Conservation (phyloP, 2,113 vertebrate species). For the Syngnathoides biaculeatus region DNA sequence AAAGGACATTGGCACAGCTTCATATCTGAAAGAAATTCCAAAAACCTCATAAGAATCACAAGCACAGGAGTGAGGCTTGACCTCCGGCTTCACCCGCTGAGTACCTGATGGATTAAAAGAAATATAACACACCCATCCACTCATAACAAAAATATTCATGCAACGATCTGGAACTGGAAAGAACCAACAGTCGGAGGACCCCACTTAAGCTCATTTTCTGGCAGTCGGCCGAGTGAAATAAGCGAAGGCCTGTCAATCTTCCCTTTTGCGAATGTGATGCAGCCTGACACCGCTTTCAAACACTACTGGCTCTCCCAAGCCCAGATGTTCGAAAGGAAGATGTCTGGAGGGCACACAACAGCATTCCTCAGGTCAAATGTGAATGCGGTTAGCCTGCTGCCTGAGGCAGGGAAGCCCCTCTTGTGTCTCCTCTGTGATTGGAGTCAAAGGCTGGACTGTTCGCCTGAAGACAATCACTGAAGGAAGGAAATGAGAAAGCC, state of each 20-base stretch:
- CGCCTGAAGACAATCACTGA: slow-evolving; percentile 48
- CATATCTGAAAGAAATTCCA: slow-evolving; percentile 36
- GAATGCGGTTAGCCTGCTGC: slow-evolving; percentile 36
- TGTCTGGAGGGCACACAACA: slow-evolving; percentile 45
- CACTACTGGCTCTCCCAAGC: slow-evolving; percentile 14
- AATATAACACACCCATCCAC: slow-evolving; percentile 8
- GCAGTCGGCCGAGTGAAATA: slow-evolving; percentile 38
- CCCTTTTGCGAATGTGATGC: slow-evolving; percentile 21
- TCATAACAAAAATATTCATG: slow-evolving; percentile 10
- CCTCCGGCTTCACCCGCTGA: slow-evolving; percentile 32
- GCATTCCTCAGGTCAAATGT: slow-evolving; percentile 55
- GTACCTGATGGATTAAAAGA: slow-evolving; percentile 18
- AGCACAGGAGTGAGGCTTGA: not conserved
- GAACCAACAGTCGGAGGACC: slow-evolving; percentile 26
- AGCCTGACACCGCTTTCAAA: slow-evolving; percentile 37
- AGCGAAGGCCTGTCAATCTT: slow-evolving; percentile 40
- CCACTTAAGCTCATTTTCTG: slow-evolving; percentile 17
- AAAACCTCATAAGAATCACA: slow-evolving; percentile 10
- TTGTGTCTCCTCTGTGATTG: slow-evolving; percentile 48
- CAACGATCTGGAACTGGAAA: slow-evolving; percentile 29
- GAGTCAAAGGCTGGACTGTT: slow-evolving; percentile 55
- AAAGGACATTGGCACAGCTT: slow-evolving; percentile 42
- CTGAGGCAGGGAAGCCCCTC: slow-evolving; percentile 49
- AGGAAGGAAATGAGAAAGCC: slow-evolving; percentile 68
- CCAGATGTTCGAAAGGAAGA: slow-evolving; percentile 42